phyloP scores from a whole-genome alignment of 2,888 invertebrate genomes.

The Eulithis testata region DNA sequence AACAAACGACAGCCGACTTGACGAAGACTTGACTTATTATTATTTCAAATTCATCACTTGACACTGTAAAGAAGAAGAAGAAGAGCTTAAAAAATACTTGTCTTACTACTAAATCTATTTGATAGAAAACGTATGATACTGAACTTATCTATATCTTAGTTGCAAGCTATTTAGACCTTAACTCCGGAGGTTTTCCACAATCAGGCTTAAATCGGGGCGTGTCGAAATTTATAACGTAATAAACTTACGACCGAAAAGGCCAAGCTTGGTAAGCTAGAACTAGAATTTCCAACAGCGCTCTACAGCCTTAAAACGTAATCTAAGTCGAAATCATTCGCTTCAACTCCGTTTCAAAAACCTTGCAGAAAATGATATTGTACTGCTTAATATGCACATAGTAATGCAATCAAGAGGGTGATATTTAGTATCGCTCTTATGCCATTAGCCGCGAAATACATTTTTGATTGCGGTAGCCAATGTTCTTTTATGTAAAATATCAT shows the following conservation, averaged over 20 bases:
- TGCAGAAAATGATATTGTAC: conserved; percentile 24
- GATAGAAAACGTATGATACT: conserved; percentile 17
- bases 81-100: too few relatives aligned
- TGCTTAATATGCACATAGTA: conserved; percentile 34
- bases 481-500: too few relatives aligned
- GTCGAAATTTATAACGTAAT: conserved; percentile 63
- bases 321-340: conserved; percentile 25
- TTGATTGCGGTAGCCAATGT: neutral
- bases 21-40: too few relatives aligned
- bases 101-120: neutral
- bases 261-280: conserved; percentile 45
- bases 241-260: conserved; percentile 59
- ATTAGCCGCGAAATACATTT: conserved; percentile 5
- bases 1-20: too few relatives aligned
- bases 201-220: conserved; percentile 59
- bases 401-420: conserved; percentile 32
- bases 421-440: conserved; percentile 6
- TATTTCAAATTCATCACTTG: too few relatives aligned
- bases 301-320: conserved; percentile 27
- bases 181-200: conserved; percentile 59
- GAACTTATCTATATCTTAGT: conserved; percentile 36
- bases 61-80: too few relatives aligned
- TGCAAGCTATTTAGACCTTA: conserved; percentile 53
- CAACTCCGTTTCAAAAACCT: conserved; percentile 31
- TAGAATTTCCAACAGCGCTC: conserved; percentile 34